Evolutionary conservation across 53 echinoderm and acorn worm genomes (phyloP).

Genomic region (Paelopatides confundens): DNA sequence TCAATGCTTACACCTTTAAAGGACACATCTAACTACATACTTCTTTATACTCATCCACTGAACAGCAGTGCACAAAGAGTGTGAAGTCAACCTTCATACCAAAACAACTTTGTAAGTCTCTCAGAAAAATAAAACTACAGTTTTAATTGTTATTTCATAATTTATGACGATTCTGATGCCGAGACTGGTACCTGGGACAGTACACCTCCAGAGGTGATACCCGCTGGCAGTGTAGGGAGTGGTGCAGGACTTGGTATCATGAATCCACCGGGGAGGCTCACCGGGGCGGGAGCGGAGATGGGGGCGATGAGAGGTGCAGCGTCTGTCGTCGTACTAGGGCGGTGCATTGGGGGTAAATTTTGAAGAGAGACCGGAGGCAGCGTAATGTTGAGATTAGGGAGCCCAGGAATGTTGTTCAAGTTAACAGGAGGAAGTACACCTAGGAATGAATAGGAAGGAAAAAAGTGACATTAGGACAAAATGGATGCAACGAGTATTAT

Average conservation of each 20-base stretch:
- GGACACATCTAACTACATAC: no score
- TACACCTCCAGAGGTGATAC: constrained; percentile 55
- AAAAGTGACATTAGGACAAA: no score
- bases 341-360: constrained; percentile 69
- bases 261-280: constrained; percentile 75
- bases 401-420: constrained; percentile 88
- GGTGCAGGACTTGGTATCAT: constrained; percentile 92
- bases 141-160: background rate
- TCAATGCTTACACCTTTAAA: no score
- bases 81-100: no score
- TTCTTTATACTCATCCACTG: no score
- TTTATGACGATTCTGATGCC: constrained; percentile 16
- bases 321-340: constrained; percentile 37
- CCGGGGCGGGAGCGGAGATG: constrained; percentile 54
- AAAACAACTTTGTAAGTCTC: no score
- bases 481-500: no score
- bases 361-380: constrained; percentile 83
- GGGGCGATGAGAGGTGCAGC: constrained; percentile 25
- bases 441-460: constrained; percentile 47
- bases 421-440: constrained; percentile 93
- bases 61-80: background rate
- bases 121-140: no score
- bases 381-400: constrained; percentile 88
- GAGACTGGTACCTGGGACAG: constrained; percentile 31
- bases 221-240: constrained; percentile 80